A percentile compares a stretch with the other conserved stretches of the same genome.
phyloP scores from a whole-genome alignment of 2,888 invertebrate genomes.

The Hyalella azteca region DNA sequence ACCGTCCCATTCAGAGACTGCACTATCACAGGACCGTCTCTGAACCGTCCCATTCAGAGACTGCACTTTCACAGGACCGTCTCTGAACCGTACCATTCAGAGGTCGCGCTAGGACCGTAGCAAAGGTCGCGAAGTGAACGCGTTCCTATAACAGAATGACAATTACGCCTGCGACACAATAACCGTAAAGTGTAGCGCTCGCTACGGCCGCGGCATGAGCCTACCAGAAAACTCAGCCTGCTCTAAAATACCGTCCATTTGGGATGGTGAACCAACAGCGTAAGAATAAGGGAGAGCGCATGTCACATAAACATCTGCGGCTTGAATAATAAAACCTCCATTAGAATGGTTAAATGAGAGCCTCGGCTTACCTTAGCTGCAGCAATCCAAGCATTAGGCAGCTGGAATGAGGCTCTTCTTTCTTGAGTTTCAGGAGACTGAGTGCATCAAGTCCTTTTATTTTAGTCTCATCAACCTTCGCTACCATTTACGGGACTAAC shows the following conservation, averaged over 20 bases:
- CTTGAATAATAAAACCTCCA: conserved; percentile 17
- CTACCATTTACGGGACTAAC: no score
- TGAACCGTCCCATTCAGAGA: no score
- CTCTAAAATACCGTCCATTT: conserved; percentile 8
- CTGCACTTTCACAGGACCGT: no score
- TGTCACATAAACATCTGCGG: conserved; percentile 17
- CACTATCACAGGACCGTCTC: no score
- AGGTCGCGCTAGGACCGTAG: not conserved
- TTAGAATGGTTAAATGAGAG: conserved; percentile 24
- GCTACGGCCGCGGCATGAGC: not conserved
- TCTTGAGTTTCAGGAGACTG: not conserved
- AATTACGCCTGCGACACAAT: not conserved
- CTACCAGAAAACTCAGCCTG: not conserved
- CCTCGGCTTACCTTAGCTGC: not conserved
- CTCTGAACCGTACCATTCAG: no score
- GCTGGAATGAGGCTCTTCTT: not conserved
- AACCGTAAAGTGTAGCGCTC: not conserved
- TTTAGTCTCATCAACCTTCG: no score
- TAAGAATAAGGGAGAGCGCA: conserved; percentile 4
- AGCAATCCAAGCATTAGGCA: conserved; percentile 13
- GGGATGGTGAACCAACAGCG: not conserved
- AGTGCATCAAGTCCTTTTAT: no score
- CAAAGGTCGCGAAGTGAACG: not conserved
- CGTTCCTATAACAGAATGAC: not conserved
- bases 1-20: no score